Percentiles rank a stretch among this genome's conserved stretches.
Conservation (phyloP, 2,797 vertebrate species). For the Stomatorhinus walkeri region DNA sequence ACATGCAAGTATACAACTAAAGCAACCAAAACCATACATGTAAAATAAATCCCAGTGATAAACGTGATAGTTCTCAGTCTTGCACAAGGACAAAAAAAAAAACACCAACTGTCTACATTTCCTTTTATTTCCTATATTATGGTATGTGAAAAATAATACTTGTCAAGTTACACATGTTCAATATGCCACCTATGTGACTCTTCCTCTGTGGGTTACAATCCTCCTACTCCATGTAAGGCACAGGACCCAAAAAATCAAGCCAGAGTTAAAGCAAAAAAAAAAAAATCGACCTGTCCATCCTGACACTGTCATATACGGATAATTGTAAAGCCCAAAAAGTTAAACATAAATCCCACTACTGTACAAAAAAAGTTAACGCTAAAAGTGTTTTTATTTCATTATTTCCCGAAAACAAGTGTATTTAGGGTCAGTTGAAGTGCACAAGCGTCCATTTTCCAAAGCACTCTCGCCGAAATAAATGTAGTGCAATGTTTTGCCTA, state of each 20-base stretch:
- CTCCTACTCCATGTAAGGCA: constrained; percentile 23
- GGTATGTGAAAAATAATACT: constrained; percentile 20
- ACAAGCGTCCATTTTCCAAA: not conserved
- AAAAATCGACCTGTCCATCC: constrained; percentile 9
- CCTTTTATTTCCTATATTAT: constrained; percentile 17
- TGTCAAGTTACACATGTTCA: constrained; percentile 20
- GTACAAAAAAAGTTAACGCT: constrained; percentile 21
- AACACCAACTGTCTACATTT: not conserved
- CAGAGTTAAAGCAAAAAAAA: not conserved
- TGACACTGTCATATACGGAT: not conserved
- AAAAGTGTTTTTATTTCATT: constrained; percentile 17
- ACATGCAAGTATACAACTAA: constrained; percentile 20
- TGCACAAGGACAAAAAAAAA: constrained; percentile 14
- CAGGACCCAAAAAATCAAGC: constrained; percentile 20
- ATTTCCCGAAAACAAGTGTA: constrained; percentile 9
- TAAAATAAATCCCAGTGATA: constrained; percentile 18
- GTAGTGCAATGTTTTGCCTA: not conserved
- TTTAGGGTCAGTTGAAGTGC: constrained; percentile 8
- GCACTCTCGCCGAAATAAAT: not conserved
- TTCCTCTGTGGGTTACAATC: constrained; percentile 15
- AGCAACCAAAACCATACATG: constrained; percentile 5
- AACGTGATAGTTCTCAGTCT: not conserved
- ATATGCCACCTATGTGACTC: not conserved
- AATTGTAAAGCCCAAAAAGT: constrained; percentile 18
- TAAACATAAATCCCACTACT: constrained; percentile 15